A percentile compares a stretch with the other conserved stretches of the same genome.
These are phyloP conservation scores for Melanargia galathea DNA, from an alignment of 2,888 invertebrate species.

Conservation along the genomic window DNA sequence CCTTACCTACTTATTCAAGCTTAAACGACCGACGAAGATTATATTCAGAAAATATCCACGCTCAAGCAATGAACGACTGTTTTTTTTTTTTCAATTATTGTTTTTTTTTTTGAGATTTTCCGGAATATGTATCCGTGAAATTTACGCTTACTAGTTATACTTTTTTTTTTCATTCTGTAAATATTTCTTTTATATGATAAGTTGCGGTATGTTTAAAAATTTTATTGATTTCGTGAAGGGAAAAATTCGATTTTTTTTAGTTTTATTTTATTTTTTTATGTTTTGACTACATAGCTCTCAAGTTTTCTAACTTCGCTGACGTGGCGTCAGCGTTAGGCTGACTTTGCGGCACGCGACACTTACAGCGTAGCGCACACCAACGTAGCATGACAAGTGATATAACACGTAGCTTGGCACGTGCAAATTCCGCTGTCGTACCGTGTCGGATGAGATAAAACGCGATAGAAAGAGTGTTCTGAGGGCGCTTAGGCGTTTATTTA, in stretches of 20 bases:
- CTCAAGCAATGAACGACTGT: conserved; percentile 14
- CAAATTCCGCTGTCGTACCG: no score
- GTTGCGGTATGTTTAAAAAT: conserved; percentile 16
- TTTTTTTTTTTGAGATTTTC: conserved; percentile 25
- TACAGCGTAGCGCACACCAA: no score
- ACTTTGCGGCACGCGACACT: no score
- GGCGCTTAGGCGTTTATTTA: no score
- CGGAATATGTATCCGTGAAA: conserved; percentile 27
- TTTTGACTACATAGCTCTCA: not conserved
- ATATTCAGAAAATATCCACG: not conserved
- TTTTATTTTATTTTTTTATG: not conserved
- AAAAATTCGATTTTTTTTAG: not conserved
- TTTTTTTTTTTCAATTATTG: not conserved
- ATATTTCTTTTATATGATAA: conserved; percentile 23
- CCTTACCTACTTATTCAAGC: no score
- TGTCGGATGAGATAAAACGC: no score
- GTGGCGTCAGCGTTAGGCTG: no score
- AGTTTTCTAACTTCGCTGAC: not conserved
- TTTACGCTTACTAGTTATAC: conserved; percentile 42
- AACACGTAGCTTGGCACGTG: no score
- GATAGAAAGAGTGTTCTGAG: no score
- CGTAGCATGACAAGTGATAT: no score
- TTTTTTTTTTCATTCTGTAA: conserved; percentile 24
- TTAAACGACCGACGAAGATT: no score
- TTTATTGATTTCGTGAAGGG: conserved; percentile 5